Percentiles rank a stretch among this genome's conserved stretches.
Evolutionary conservation across 1,140 invertebrate genomes (phyloP).

Genomic region (Wasmannia auropunctata): DNA sequence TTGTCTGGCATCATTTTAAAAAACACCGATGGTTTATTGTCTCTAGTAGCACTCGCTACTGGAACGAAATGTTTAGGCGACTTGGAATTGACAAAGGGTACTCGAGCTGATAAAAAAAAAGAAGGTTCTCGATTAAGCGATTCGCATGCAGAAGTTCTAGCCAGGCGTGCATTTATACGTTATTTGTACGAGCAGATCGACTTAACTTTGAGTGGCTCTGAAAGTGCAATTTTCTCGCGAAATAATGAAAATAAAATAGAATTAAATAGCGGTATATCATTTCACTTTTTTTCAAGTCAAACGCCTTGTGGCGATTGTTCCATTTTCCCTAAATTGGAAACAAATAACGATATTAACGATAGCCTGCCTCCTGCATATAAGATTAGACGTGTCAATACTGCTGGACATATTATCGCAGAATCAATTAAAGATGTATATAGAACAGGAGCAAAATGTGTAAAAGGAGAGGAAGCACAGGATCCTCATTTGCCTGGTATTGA

Average conservation of each 20-base stretch:
- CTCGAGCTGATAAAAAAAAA: conserved; percentile 87
- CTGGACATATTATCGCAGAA: conserved; percentile 77
- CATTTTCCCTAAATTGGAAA: conserved; percentile 89
- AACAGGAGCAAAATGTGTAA: conserved; percentile 95
- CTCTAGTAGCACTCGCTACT: conserved; percentile 93
- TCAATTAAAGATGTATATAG: conserved; percentile 88
- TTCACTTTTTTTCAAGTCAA: conserved; percentile 95
- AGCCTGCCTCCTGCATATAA: conserved; percentile 62
- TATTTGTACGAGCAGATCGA: conserved; percentile 90
- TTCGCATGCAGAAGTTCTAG: conserved; percentile 96
- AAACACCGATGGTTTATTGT: conserved; percentile 81
- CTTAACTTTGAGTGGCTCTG: conserved; percentile 77
- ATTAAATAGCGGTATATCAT: conserved; percentile 88
- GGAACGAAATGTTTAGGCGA: conserved; percentile 96
- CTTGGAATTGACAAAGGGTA: conserved; percentile 84
- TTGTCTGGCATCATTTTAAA: conserved; percentile 90
- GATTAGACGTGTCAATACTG: conserved; percentile 67
- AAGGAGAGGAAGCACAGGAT: conserved; percentile 85
- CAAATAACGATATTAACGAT: background rate
- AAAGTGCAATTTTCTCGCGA: conserved; percentile 83
- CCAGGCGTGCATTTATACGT: conserved; percentile 92
- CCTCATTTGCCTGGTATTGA: conserved; percentile 85
- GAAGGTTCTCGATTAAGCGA: conserved; percentile 93
- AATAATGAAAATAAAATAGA: conserved; percentile 80
- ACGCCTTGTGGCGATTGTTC: conserved; percentile 97